A percentile compares a stretch with the other conserved stretches of the same genome.
Conservation (phyloP, 1,140 invertebrate species). For the Teleogryllus occipitalis region DNA sequence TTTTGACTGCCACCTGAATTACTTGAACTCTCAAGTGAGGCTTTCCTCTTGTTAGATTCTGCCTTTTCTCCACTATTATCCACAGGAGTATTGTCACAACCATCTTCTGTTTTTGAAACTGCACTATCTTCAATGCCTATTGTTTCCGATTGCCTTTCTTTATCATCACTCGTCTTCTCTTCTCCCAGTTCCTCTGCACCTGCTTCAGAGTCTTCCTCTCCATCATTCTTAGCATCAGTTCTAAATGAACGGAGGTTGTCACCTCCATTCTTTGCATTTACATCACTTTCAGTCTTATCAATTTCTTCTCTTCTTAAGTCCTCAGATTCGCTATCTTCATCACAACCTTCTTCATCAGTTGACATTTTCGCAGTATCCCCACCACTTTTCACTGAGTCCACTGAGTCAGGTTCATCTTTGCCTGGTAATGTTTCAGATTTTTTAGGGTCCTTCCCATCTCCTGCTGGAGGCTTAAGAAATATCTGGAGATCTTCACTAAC, state of each 20-base stretch:
- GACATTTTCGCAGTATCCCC: conserved; percentile 11
- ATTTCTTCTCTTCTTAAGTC: conserved; percentile 23
- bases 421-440: neutral
- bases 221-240: neutral
- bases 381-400: neutral
- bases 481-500: conserved; percentile 19
- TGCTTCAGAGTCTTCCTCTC: conserved; percentile 3
- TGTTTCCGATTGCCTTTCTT: neutral
- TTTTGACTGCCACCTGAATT: conserved; percentile 12
- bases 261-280: conserved; percentile 19
- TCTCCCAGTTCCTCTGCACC: conserved; percentile 1
- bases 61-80: neutral
- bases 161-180: conserved; percentile 2
- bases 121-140: neutral
- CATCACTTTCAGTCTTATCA: conserved; percentile 28
- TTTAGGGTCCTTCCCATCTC: neutral
- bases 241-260: neutral
- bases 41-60: conserved; percentile 14
- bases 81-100: neutral
- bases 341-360: conserved; percentile 11
- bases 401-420: neutral
- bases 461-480: conserved; percentile 17
- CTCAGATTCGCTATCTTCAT: conserved; percentile 26
- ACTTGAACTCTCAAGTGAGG: neutral
- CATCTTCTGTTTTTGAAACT: neutral